phyloP scores from a whole-genome alignment of 2,113 vertebrate species.

The Nycticebus coucang region DNA sequence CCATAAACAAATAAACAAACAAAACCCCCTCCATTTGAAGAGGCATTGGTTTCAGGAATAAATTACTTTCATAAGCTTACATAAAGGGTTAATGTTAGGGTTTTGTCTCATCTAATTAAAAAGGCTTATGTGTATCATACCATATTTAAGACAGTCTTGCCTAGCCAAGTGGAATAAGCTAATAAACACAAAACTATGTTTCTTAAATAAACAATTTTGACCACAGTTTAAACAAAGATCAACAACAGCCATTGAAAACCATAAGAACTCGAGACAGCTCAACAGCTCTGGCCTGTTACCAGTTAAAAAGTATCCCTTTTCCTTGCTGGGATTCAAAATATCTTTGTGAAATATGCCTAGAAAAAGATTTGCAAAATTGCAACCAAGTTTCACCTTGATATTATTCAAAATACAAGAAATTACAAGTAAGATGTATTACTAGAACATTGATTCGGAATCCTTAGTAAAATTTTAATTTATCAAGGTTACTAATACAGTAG shows the following conservation, averaged over 20 bases:
- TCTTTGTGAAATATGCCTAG: neutral
- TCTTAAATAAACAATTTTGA: neutral
- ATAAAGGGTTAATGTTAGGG: neutral
- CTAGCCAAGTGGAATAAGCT: neutral
- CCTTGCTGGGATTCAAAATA: neutral
- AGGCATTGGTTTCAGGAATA: neutral
- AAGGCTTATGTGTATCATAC: neutral
- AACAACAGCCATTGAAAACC: neutral
- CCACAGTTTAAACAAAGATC: neutral
- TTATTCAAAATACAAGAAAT: neutral
- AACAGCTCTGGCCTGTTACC: neutral
- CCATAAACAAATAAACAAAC: neutral
- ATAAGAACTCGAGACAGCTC: neutral
- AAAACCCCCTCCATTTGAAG: neutral
- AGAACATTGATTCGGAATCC: neutral
- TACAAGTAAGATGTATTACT: neutral
- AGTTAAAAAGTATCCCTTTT: neutral
- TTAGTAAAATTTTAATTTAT: neutral
- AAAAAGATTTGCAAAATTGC: neutral
- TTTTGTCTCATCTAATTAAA: neutral
- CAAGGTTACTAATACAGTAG: neutral
- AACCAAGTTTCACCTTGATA: neutral
- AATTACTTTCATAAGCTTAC: neutral
- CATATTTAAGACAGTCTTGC: neutral
- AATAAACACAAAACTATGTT: neutral